Percentiles rank a stretch among this genome's conserved stretches.
Evolutionary conservation across 2,888 invertebrate genomes (phyloP).

Genomic region (Protodeltote pygarga): DNA sequence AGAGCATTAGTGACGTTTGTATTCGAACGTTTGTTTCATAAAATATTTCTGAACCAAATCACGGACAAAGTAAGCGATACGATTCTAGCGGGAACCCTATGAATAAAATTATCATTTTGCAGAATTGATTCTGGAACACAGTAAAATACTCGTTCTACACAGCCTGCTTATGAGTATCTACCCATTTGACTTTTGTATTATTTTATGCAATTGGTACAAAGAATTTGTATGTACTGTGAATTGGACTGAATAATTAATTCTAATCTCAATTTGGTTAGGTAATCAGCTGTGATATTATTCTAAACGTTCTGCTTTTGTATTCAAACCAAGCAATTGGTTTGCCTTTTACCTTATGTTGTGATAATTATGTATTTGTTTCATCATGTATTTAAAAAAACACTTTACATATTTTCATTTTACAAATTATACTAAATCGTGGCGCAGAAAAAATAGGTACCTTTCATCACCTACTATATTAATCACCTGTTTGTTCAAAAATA

Average conservation of each 20-base stretch:
- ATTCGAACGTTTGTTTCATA: slow-evolving; percentile 69
- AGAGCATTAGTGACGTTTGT: slow-evolving; percentile 55
- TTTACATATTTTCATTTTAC: not conserved
- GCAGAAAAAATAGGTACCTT: not conserved
- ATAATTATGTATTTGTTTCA: slow-evolving; percentile 3
- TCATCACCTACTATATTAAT: not conserved
- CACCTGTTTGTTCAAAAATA: slow-evolving; percentile 21
- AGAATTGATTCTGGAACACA: slow-evolving; percentile 83
- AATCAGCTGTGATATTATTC: slow-evolving; percentile 38
- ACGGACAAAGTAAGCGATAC: slow-evolving; percentile 85
- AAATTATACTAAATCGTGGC: too few relatives aligned
- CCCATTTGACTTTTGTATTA: slow-evolving; percentile 50
- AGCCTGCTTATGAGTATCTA: slow-evolving; percentile 71
- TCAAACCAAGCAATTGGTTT: not conserved
- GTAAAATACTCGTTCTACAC: slow-evolving; percentile 77
- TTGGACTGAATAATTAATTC: slow-evolving; percentile 43
- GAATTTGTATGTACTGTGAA: slow-evolving; percentile 39
- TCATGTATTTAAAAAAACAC: not conserved
- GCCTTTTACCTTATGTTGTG: slow-evolving; percentile 1
- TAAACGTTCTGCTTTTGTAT: slow-evolving; percentile 9
- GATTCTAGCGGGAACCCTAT: slow-evolving; percentile 84
- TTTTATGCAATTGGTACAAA: slow-evolving; percentile 55
- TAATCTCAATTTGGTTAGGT: slow-evolving; percentile 14
- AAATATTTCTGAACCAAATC: slow-evolving; percentile 82
- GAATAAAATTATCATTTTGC: slow-evolving; percentile 86